Base-by-base conservation (phyloP, 2,113 vertebrate species). In the Entomyzon cyanotis region DNA sequence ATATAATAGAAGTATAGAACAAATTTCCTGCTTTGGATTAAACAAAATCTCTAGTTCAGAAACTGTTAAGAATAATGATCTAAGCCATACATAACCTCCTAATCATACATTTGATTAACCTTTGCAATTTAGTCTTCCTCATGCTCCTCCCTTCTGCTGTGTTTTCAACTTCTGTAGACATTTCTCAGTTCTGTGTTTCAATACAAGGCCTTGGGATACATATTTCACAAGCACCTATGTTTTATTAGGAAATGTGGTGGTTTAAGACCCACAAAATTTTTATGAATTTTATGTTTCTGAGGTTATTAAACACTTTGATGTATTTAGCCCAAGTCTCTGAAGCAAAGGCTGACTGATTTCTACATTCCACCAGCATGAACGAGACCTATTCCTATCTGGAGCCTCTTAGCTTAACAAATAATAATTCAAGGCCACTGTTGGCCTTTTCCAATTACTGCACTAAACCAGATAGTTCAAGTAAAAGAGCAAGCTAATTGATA, bases 401-500 rank as follows among this genome's bases (percentile, higher is more conserved):
- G 25, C 65, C 89, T 87, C 73, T 91, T 59, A 81, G 87, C 69
- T 94, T 95, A 94, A 77, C 64, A 86, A 94, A 62, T 87, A 95
- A 73, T 93, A 92, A 93, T 95, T 92, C 80, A 89, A 82, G 41
- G 31, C 80, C 58, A 20, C 41, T 82, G 41, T 73, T 89, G 81
- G 74, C 53, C 73, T 95, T 93, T 95, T 90, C 69, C 77, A 92
- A 87, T 93, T 95, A 78, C 65, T 0, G 0, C 37, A 56, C 41
- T 89, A 79, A 94, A 81, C 53, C 47, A 89, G 87, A 85, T 75
- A 93, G 93, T 92, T 94, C 89, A 93, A 94, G 84, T 84, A 87
- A 71, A 93, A 92, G 69, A 89, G 62, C 69, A 76, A 68, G 58
- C 28, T 97, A 97, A 96, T 86, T 96, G 87, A 89, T 96, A 89